Conservation (phyloP, 1,140 invertebrate genomes). For the Ptiloglossa arizonensis region DNA sequence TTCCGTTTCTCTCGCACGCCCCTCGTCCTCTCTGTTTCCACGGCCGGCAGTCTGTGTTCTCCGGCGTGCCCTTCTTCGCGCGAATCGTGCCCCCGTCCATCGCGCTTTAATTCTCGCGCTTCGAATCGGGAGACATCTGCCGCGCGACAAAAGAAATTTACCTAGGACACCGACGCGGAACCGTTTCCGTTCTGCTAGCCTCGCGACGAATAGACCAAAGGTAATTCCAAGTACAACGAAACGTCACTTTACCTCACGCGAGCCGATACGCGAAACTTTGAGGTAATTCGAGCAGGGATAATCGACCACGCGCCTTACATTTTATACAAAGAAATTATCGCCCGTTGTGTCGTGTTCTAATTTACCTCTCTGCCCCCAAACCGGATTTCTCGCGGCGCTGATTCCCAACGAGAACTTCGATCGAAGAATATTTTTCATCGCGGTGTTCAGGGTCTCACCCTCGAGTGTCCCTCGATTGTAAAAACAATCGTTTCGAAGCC, state of each 20-base stretch:
- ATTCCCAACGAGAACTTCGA: neutral
- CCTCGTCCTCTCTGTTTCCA: conserved; percentile 6
- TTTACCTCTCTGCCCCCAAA: neutral
- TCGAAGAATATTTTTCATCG: too few species aligned
- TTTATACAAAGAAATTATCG: neutral
- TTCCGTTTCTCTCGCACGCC: conserved; percentile 25
- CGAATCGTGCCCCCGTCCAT: conserved; percentile 30
- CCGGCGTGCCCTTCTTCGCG: neutral
- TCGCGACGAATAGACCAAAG: too few species aligned
- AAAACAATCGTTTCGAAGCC: too few species aligned
- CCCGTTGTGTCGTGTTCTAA: neutral
- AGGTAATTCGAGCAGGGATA: conserved; percentile 19
- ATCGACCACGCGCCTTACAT: conserved; percentile 21
- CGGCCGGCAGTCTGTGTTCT: neutral
- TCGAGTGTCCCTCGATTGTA: too few species aligned
- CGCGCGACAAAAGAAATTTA: conserved; percentile 1
- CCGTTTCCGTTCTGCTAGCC: neutral
- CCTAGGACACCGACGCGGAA: neutral
- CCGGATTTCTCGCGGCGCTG: neutral
- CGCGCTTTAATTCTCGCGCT: conserved; percentile 63
- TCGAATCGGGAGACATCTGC: conserved; percentile 16
- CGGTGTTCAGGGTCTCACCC: too few species aligned
- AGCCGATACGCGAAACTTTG: conserved; percentile 1
- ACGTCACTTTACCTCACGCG: neutral
- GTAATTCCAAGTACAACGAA: neutral